Evolutionary conservation across 2,113 vertebrate species (phyloP).

Genomic region (Isurus oxyrinchus): DNA sequence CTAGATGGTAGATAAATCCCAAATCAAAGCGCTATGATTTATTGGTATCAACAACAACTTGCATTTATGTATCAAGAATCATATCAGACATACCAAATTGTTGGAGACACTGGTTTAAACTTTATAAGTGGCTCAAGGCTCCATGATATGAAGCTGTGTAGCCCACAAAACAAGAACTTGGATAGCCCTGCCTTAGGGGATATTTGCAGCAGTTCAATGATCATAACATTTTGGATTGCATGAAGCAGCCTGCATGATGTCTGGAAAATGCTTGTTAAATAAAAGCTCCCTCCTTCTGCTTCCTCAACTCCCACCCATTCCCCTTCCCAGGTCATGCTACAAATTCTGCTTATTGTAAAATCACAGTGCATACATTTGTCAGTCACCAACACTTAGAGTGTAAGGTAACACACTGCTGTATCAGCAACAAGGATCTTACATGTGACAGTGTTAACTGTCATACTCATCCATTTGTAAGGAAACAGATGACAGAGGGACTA

Average conservation of each 20-base stretch:
- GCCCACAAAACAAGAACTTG: neutral
- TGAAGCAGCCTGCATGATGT: neutral
- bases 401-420: neutral
- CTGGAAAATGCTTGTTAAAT: neutral
- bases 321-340: neutral
- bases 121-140: neutral
- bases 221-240: neutral
- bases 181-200: neutral
- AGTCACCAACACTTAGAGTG: neutral
- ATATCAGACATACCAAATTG: neutral
- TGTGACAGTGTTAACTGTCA: conserved; percentile 15
- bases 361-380: neutral
- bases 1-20: neutral
- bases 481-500: neutral
- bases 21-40: neutral
- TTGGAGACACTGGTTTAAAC: neutral
- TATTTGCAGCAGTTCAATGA: neutral
- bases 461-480: neutral
- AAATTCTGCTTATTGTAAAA: neutral
- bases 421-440: conserved; percentile 14
- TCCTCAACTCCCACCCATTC: neutral
- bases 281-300: neutral
- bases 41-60: neutral
- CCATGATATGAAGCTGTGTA: too few relatives aligned
- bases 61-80: neutral